Conservation (phyloP, 2,113 vertebrate species). For the Penelope pileata region DNA sequence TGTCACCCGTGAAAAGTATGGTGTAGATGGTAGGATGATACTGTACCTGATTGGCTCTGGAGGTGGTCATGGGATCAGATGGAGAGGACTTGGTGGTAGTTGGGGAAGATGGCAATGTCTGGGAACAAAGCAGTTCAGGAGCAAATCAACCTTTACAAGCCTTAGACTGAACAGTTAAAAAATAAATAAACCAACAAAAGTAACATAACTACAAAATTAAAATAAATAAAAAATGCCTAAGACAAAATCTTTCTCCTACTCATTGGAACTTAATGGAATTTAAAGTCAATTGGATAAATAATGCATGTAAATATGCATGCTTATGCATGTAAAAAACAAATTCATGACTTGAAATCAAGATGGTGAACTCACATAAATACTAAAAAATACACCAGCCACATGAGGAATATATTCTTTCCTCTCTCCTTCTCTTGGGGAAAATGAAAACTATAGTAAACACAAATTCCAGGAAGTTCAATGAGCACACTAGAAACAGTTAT, state of each 20-base stretch:
- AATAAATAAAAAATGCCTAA: constrained; percentile 77
- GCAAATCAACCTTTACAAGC: constrained; percentile 89
- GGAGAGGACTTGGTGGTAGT: constrained; percentile 93
- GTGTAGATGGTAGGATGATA: constrained; percentile 89
- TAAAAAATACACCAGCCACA: constrained; percentile 74
- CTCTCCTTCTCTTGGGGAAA: constrained; percentile 68
- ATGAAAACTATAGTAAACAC: constrained; percentile 69
- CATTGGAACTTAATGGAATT: constrained; percentile 85
- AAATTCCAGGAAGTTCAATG: constrained; percentile 80
- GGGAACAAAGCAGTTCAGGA: constrained; percentile 93
- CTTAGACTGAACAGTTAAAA: constrained; percentile 84
- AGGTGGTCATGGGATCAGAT: constrained; percentile 93
- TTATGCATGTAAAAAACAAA: constrained; percentile 86
- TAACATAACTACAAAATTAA: constrained; percentile 81
- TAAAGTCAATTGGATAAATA: constrained; percentile 78
- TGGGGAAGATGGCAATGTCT: constrained; percentile 93
- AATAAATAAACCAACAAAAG: constrained; percentile 81
- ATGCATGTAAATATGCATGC: constrained; percentile 83
- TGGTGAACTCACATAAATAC: constrained; percentile 80
- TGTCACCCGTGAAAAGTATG: constrained; percentile 84
- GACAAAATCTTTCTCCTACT: constrained; percentile 75
- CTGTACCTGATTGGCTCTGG: constrained; percentile 92
- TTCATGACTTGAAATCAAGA: constrained; percentile 83
- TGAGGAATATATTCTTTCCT: constrained; percentile 76
- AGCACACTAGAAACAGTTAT: constrained; percentile 62